These are phyloP conservation scores for Hemitrygon akajei DNA, from an alignment of 2,797 vertebrate genomes.

Conservation along the genomic window DNA sequence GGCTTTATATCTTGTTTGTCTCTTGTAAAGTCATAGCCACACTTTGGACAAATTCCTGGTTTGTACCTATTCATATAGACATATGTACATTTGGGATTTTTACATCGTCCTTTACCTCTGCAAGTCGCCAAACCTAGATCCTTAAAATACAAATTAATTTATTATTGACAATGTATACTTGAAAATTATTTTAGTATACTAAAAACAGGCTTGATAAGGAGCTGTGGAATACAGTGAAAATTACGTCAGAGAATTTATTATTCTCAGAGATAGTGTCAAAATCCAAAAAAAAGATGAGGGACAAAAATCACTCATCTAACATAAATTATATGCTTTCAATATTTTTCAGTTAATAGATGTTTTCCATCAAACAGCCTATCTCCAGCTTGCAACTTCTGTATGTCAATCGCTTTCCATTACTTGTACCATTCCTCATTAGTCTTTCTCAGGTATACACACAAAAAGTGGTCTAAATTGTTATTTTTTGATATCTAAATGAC, in stretches of 20 bases:
- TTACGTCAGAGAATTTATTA: not conserved
- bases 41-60: conserved; percentile 81
- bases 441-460: no score
- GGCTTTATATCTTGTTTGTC: conserved; percentile 53
- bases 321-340: no score
- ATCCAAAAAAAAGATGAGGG: no score
- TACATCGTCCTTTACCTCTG: conserved; percentile 86
- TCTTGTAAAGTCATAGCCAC: conserved; percentile 79
- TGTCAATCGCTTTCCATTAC: no score
- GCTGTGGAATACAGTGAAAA: not conserved
- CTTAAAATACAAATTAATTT: conserved; percentile 51
- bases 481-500: no score
- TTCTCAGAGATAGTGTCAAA: not conserved
- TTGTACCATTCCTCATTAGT: no score
- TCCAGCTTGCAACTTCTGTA: no score
- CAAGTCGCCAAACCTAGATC: conserved; percentile 90
- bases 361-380: no score
- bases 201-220: not conserved
- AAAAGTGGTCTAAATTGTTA: no score
- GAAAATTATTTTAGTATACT: no score
- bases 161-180: not conserved
- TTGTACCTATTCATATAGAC: conserved; percentile 96
- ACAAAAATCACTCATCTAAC: no score
- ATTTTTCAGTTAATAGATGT: no score
- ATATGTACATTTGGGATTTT: conserved; percentile 83